Base-by-base conservation (phyloP, 2,888 invertebrate species). In the Steinernema carpocapsae region DNA sequence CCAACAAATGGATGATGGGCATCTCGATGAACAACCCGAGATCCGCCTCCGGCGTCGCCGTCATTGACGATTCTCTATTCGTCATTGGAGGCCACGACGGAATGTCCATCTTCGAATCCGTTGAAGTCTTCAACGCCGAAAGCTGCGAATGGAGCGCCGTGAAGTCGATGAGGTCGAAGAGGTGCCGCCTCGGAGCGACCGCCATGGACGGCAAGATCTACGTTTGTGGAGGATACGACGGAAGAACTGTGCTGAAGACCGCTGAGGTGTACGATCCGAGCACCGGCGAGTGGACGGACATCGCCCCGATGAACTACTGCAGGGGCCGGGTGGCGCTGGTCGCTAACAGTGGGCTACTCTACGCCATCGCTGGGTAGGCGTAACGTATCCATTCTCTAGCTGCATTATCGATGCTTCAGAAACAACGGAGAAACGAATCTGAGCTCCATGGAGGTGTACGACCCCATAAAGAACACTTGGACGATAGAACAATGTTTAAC, bases 31-130 rank as follows among this genome's bases (percentile, higher is more conserved):
- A 84, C 37, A 88, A 88, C 72, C 89, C 88, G 74, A 85, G 90
- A 10, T 89, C 89, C 84, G 90, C 90, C 0, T 88, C 89, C 3
- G 90, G 89, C 32, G 87, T 89, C 24, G 87, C 88, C 1, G 87
- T 88, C 19, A 81, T 89, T 26, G 88, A 89, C 76, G 89, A 88
- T 17, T 87, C 87, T 73, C 88, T 90, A 26, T 89, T 88, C 77
- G 84, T 86, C 4, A 77, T 94, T 52, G 94, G 94, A 19, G 94
- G 94, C 0, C 94, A 94, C 87, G 94, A 94, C 89, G 94, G 94
- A 0, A 89, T 94, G 19, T 93, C 93, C 6, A 94, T 83, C 52
- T 86, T 86, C 78, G 80, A 78, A 19, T 81, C 91, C 90, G 91
- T 94, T 0, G 94, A 94, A 88, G 90, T 92, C 72, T 94, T 92